A percentile compares a stretch with the other conserved stretches of the same genome.
Evolutionary conservation across 1,140 invertebrate species (phyloP).

Genomic region (Euura lappo): DNA sequence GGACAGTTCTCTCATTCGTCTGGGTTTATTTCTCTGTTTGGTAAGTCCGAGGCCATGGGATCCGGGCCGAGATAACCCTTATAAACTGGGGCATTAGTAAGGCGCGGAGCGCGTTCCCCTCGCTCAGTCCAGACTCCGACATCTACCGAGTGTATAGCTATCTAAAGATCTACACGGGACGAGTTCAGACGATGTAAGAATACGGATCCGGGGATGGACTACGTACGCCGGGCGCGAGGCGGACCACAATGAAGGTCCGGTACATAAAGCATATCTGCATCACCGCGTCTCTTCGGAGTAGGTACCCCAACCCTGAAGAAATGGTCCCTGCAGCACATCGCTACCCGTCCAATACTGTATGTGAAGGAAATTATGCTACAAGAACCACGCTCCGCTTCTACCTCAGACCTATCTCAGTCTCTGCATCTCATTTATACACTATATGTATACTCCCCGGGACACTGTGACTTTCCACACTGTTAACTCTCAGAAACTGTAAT

Average conservation of each 20-base stretch:
- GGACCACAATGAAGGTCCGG: conserved; percentile 42
- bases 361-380: too few relatives aligned
- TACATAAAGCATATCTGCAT: conserved; percentile 44
- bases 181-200: conserved; percentile 18
- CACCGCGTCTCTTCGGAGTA: neutral
- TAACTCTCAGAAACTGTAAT: too few relatives aligned
- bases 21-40: neutral
- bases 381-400: too few relatives aligned
- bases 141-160: conserved; percentile 22
- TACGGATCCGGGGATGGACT: neutral
- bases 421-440: too few relatives aligned
- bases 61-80: conserved; percentile 48
- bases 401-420: too few relatives aligned
- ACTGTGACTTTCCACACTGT: too few relatives aligned
- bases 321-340: too few relatives aligned
- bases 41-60: neutral
- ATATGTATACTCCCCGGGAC: too few relatives aligned
- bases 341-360: too few relatives aligned
- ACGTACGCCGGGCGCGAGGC: conserved; percentile 28
- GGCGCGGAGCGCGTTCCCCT: conserved; percentile 36
- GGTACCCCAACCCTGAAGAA: too few relatives aligned
- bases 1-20: conserved; percentile 26
- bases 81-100: conserved; percentile 59
- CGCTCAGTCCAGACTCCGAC: neutral
- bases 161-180: conserved; percentile 44